Percentiles rank a stretch among this genome's conserved stretches.
Evolutionary conservation across 2,888 invertebrate genomes (phyloP).

Genomic region (Andricus quercusramuli): DNA sequence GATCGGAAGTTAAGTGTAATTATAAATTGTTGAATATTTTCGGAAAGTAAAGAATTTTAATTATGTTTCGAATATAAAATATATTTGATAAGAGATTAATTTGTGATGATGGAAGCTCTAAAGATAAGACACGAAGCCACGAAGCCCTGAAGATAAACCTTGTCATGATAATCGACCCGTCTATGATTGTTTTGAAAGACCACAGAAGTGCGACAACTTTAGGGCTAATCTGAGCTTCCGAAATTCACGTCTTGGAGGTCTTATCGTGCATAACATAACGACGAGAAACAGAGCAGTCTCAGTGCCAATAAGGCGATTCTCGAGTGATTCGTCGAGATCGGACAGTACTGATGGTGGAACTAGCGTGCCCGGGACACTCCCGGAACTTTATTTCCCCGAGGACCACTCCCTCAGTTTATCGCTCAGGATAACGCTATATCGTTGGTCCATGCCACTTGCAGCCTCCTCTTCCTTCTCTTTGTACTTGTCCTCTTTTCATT

Average conservation of each 20-base stretch:
- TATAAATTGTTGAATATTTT: no score
- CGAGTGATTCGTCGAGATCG: constrained; percentile 45
- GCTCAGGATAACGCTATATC: constrained; percentile 46
- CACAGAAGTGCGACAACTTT: constrained; percentile 9
- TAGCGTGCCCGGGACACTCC: constrained; percentile 42
- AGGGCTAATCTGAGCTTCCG: constrained; percentile 17
- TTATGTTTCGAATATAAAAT: no score
- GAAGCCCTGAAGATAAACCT: not conserved
- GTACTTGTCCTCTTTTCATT: constrained; percentile 43
- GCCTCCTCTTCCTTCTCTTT: constrained; percentile 25
- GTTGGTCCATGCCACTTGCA: constrained; percentile 47
- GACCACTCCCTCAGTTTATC: constrained; percentile 53
- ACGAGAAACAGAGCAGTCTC: constrained; percentile 18
- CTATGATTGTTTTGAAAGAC: not conserved
- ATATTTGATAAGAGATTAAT: not conserved
- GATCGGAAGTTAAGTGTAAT: no score
- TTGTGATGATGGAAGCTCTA: not conserved
- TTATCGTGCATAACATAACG: constrained; percentile 29
- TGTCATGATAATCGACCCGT: not conserved
- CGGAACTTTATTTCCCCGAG: constrained; percentile 56
- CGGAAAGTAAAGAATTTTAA: no score
- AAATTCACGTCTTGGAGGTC: constrained; percentile 21
- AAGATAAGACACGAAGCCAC: no score
- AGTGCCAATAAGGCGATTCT: constrained; percentile 50
- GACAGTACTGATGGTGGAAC: constrained; percentile 15